Conservation (phyloP, 2,888 invertebrate genomes). For the Oligia latruncula region DNA sequence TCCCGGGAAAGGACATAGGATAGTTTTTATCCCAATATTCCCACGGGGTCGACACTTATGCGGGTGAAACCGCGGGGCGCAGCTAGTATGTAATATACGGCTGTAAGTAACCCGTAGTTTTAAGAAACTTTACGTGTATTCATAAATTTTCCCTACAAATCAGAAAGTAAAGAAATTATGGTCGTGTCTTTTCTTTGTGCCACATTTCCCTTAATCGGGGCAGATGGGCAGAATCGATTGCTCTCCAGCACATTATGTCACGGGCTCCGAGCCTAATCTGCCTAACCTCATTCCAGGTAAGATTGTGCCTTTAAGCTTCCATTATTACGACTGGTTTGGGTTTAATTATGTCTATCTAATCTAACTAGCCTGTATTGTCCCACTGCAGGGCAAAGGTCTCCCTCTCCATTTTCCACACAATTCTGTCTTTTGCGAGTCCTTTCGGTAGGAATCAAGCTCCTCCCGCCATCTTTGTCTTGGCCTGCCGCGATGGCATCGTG, state of each 20-base stretch:
- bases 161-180: slow-evolving; percentile 5
- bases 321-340: slow-evolving; percentile 12
- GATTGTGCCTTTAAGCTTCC: slow-evolving; percentile 23
- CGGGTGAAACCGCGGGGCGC: no score
- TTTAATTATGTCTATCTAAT: not conserved
- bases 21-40: no score
- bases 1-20: no score
- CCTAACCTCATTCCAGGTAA: slow-evolving; percentile 50
- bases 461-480: no score
- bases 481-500: no score
- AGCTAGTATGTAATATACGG: not conserved
- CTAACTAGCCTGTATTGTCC: no score
- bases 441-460: no score
- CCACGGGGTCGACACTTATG: no score
- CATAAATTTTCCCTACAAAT: not conserved
- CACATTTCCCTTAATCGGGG: slow-evolving; percentile 50
- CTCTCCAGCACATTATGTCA: slow-evolving; percentile 35
- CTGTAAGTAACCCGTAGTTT: slow-evolving; percentile 1
- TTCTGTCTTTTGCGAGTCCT: no score
- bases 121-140: slow-evolving; percentile 2
- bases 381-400: no score
- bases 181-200: slow-evolving; percentile 33
- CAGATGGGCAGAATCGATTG: slow-evolving; percentile 47
- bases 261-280: slow-evolving; percentile 50
- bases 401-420: no score